phyloP scores from a whole-genome alignment of 2,888 invertebrate species.

The Bruchidius siliquastri region DNA sequence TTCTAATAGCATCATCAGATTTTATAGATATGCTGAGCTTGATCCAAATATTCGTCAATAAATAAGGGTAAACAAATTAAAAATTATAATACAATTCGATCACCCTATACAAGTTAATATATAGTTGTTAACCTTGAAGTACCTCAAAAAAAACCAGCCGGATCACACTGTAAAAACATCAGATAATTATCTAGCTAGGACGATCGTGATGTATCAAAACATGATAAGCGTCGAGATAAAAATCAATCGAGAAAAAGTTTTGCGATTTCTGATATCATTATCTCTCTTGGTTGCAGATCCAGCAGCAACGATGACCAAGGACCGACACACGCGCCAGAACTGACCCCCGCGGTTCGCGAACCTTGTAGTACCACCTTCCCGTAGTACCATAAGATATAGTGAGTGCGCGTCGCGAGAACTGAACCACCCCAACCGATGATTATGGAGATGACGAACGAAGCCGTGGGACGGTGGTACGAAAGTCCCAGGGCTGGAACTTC shows the following conservation, averaged over 20 bases:
- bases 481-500: conserved; percentile 46
- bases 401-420: background rate
- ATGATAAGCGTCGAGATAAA: background rate
- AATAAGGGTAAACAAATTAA: too few relatives aligned
- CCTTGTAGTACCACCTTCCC: background rate
- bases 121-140: background rate
- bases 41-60: too few relatives aligned
- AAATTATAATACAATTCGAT: too few relatives aligned
- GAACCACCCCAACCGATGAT: conserved; percentile 31
- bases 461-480: conserved; percentile 50
- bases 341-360: background rate
- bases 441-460: conserved; percentile 51
- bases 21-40: too few relatives aligned
- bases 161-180: background rate
- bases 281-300: background rate
- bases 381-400: background rate
- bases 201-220: background rate
- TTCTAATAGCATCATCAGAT: too few relatives aligned
- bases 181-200: background rate
- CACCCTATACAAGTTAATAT: background rate
- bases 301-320: background rate
- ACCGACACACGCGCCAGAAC: background rate
- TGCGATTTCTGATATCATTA: background rate
- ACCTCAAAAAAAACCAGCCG: too few relatives aligned
- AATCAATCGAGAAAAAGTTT: background rate